Conservation (phyloP, 2,888 invertebrate genomes). For the Leucozona laternaria region DNA sequence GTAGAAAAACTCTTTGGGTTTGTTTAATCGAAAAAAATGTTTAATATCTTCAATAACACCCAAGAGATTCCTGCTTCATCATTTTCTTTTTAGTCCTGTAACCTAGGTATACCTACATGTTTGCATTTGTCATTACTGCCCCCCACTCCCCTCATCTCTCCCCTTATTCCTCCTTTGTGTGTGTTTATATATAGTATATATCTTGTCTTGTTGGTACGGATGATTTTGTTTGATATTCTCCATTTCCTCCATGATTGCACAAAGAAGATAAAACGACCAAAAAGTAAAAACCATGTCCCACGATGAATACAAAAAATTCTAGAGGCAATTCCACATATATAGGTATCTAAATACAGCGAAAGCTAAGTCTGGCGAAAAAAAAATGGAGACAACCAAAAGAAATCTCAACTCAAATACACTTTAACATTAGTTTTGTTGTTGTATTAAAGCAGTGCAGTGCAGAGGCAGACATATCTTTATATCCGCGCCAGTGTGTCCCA, state of each 20-base stretch:
- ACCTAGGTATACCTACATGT: conserved; percentile 30
- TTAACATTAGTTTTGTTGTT: conserved; percentile 48
- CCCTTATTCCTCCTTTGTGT: background rate
- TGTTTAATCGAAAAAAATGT: conserved; percentile 29
- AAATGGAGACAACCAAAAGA: conserved; percentile 58
- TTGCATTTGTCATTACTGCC: conserved; percentile 39
- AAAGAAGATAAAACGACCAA: conserved; percentile 66
- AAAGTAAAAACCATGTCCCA: conserved; percentile 54
- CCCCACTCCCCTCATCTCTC: background rate
- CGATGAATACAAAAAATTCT: background rate
- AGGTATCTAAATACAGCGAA: conserved; percentile 13
- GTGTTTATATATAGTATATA: conserved; percentile 11
- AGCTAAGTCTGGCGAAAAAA: conserved; percentile 22
- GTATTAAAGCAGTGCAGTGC: conserved; percentile 38
- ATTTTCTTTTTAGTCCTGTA: conserved; percentile 64
- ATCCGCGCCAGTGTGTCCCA: conserved; percentile 31
- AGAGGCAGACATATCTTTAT: background rate
- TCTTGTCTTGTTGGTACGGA: conserved; percentile 47
- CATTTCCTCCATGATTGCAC: conserved; percentile 72
- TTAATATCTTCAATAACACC: conserved; percentile 55
- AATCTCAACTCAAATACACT: conserved; percentile 60
- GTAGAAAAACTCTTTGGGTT: conserved; percentile 11
- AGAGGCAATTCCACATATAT: conserved; percentile 3
- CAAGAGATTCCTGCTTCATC: conserved; percentile 58
- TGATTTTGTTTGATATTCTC: conserved; percentile 72